Percentiles rank a stretch among this genome's conserved stretches.
Evolutionary conservation across 2,888 invertebrate genomes (phyloP).

Genomic region (Xestia c-nigrum): DNA sequence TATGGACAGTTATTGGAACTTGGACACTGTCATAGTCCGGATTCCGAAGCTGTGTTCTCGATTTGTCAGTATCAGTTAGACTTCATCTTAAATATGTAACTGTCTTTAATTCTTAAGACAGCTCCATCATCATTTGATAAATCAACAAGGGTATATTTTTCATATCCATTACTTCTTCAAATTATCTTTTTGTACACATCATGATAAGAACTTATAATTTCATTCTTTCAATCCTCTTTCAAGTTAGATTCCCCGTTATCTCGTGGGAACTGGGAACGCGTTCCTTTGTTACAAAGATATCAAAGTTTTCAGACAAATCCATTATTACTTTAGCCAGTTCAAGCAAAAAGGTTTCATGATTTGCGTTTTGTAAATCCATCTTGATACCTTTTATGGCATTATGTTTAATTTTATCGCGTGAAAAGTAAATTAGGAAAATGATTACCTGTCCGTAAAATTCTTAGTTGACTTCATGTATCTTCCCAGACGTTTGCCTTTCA

Average conservation of each 20-base stretch:
- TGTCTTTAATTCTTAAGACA: neutral
- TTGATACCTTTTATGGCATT: neutral
- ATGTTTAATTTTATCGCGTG: neutral
- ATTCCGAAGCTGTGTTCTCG: neutral
- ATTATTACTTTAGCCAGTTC: constrained; percentile 42
- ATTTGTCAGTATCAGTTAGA: neutral
- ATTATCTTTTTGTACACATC: neutral
- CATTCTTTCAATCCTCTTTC: constrained; percentile 34
- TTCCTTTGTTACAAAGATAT: constrained; percentile 43
- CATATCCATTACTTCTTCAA: neutral
- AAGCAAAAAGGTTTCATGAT: constrained; percentile 27
- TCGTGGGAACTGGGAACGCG: constrained; percentile 36
- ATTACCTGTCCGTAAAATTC: neutral
- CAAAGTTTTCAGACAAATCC: constrained; percentile 56
- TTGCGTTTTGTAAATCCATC: constrained; percentile 14
- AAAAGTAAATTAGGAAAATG: neutral
- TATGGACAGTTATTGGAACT: neutral
- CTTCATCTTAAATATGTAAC: neutral
- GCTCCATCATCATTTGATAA: neutral
- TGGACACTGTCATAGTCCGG: neutral
- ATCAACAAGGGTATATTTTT: neutral
- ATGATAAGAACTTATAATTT: constrained; percentile 27
- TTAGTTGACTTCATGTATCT: neutral
- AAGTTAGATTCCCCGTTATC: constrained; percentile 42
- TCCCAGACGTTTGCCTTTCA: neutral